Base-by-base conservation (phyloP, 2,888 invertebrate genomes). In the Trichogramma evanescens region DNA sequence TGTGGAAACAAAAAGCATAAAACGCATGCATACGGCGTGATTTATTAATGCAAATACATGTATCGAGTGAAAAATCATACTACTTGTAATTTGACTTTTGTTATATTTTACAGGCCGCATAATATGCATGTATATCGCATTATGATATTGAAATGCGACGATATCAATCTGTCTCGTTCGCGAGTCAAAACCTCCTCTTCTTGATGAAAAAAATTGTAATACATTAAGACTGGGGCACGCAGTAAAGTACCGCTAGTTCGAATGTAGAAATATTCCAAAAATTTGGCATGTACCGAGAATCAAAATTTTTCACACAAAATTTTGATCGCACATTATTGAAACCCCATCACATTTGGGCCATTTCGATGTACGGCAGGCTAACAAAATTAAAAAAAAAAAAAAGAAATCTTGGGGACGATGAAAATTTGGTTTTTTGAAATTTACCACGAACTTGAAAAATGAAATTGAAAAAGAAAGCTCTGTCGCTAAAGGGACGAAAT, bases 1-100 rank as follows among this genome's bases (percentile, higher is more conserved):
- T 72, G 72, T 74, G 26, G 26, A 26, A 26, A 26, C 26, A 26
- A 26, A 26, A 26, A 26, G 26, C 26, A 26, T 26, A 26, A 26
- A 26, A 26, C 26, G 26, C 26, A 26, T 26, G 26, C 26, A 26
- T 26, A 26, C 3, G 26, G 26, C 26, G 26, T 26, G 26, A 26
- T 26, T 26, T 26, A 26, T 26, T 26, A 26, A 26, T 26, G 26
- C 26, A 26, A 26, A 26, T 2, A 26, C 26, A 26, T 26, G 26
- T 26, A 26, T 26, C 3, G 26, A 26, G 26, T 26, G 26, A 26
- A 26, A 26, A 26, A 26, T 2, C 26, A 26, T 26, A 26, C 26
- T 26, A 26, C 26, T 26, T 26, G 26, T 26, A 26, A 26, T 26
- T 26, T 26, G 26, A 26, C 26, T 26, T 26, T 26, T 26, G 2